These are phyloP conservation scores for Zapornia atra DNA, from an alignment of 2,113 vertebrate genomes.

Conservation along the genomic window DNA sequence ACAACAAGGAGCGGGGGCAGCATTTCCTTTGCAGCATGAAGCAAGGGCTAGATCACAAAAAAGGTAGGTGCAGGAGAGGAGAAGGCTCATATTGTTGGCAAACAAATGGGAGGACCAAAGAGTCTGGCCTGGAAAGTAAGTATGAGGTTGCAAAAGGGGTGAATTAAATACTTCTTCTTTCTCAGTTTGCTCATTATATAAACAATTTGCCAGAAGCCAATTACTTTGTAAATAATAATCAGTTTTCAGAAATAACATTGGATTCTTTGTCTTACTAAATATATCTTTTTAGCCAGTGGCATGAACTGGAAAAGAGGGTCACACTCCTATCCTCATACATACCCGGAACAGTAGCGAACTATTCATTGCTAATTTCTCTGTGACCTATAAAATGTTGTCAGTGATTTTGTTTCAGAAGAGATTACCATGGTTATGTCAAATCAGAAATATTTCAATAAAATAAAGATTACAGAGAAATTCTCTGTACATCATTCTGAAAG, in stretches of 20 bases:
- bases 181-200: background rate
- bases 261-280: background rate
- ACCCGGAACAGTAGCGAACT: background rate
- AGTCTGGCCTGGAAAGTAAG: background rate
- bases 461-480: background rate
- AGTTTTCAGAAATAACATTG: background rate
- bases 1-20: background rate
- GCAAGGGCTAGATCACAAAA: background rate
- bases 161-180: background rate
- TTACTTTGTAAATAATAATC: background rate
- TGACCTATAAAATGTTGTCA: background rate
- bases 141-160: background rate
- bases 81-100: background rate
- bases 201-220: background rate
- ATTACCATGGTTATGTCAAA: background rate
- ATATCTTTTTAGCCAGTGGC: background rate
- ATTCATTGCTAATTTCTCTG: background rate
- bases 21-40: background rate
- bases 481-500: background rate
- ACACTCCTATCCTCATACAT: background rate
- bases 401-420: background rate
- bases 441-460: background rate
- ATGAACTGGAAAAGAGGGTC: background rate
- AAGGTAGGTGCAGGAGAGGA: background rate
- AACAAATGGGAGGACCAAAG: background rate